Evolutionary conservation across 2,888 invertebrate species (phyloP).

Genomic region (Andrena fulva): DNA sequence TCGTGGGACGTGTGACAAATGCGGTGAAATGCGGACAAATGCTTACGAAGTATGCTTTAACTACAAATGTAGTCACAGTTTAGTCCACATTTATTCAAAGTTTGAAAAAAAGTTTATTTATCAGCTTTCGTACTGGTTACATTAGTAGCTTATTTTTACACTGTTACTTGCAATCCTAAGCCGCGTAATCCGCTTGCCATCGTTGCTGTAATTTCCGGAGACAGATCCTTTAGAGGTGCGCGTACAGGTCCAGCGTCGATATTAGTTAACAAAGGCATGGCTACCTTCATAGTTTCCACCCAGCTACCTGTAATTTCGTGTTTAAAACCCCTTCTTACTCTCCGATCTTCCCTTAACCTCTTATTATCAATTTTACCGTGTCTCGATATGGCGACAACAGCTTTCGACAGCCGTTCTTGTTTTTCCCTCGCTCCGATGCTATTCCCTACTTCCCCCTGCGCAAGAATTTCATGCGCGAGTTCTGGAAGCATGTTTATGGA

Average conservation of each 20-base stretch:
- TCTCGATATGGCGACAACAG: constrained; percentile 81
- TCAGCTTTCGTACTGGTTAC: too few relatives aligned
- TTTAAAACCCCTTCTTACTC: not conserved
- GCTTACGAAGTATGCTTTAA: too few relatives aligned
- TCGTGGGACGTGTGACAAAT: too few relatives aligned
- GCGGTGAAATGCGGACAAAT: too few relatives aligned
- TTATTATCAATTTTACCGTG: constrained; percentile 79
- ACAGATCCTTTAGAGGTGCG: constrained; percentile 86
- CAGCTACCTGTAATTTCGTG: constrained; percentile 86
- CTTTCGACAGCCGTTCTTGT: constrained; percentile 85
- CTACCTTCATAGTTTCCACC: constrained; percentile 90
- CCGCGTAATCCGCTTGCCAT: constrained; percentile 78
- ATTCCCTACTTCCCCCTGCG: constrained; percentile 85
- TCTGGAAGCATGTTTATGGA: constrained; percentile 89
- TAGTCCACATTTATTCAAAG: too few relatives aligned
- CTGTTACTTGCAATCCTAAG: constrained; percentile 16
- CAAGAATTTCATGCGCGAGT: constrained; percentile 86
- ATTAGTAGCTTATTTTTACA: not conserved
- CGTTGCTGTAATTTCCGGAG: constrained; percentile 82
- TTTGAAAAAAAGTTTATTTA: too few relatives aligned
- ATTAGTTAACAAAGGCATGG: constrained; percentile 88
- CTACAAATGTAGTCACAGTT: too few relatives aligned
- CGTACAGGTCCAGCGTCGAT: constrained; percentile 88
- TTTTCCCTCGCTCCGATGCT: constrained; percentile 85
- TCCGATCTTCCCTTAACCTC: too few relatives aligned